Conservation (phyloP, 2,113 vertebrate species). For the Dasyornis broadbenti region DNA sequence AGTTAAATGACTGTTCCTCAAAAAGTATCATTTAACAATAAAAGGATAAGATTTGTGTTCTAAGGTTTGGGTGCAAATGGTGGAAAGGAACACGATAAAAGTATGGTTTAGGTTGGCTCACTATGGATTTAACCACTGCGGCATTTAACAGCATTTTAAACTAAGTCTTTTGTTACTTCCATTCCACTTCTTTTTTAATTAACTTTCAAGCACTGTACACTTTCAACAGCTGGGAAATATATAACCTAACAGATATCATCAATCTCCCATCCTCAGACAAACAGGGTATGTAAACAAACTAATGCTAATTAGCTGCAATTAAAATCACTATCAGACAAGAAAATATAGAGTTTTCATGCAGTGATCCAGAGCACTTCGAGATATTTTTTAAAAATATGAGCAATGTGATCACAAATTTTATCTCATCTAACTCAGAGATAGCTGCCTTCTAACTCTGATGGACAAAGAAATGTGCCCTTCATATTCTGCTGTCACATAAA, state of each 20-base stretch:
- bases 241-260: neutral
- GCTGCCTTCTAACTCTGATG: neutral
- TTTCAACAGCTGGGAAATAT: neutral
- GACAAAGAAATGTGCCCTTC: neutral
- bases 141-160: neutral
- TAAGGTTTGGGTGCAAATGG: neutral
- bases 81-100: neutral
- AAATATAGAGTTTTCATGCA: neutral
- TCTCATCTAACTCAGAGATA: neutral
- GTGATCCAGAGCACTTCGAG: neutral
- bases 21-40: neutral
- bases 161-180: neutral
- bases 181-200: neutral
- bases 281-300: neutral
- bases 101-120: neutral
- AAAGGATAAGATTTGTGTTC: neutral
- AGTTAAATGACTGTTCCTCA: neutral
- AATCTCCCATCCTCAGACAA: neutral
- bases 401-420: neutral
- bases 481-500: neutral
- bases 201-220: neutral
- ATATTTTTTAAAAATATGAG: neutral
- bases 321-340: neutral
- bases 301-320: neutral
- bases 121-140: neutral